Percentiles rank a stretch among this genome's conserved stretches.
Evolutionary conservation across 2,113 vertebrate genomes (phyloP).

Genomic region (Procavia capensis): DNA sequence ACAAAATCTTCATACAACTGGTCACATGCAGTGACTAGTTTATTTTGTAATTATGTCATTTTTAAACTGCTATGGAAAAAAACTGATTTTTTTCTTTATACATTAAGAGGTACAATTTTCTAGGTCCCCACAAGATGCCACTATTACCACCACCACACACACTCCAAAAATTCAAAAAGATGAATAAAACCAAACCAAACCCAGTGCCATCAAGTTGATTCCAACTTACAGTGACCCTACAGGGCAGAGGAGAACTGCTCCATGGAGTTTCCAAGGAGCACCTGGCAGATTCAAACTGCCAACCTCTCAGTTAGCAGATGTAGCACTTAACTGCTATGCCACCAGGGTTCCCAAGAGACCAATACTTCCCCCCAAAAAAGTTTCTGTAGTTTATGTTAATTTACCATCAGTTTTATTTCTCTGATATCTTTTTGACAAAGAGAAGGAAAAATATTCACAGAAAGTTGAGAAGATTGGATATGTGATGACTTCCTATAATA

Average conservation of each 20-base stretch:
- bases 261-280: too few relatives aligned
- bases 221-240: too few relatives aligned
- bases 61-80: not conserved
- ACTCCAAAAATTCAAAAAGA: constrained; percentile 12
- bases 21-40: not conserved
- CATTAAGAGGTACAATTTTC: not conserved
- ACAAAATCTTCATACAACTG: not conserved
- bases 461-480: not conserved
- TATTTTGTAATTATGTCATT: not conserved
- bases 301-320: too few relatives aligned
- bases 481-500: not conserved
- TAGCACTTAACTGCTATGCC: too few relatives aligned
- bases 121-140: not conserved
- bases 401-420: not conserved
- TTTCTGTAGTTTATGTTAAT: not conserved
- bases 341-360: too few relatives aligned
- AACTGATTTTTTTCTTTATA: not conserved
- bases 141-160: not conserved
- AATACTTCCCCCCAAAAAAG: not conserved
- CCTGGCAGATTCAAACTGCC: too few relatives aligned
- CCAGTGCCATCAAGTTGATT: too few relatives aligned
- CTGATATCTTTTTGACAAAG: not conserved
- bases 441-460: constrained; percentile 8
- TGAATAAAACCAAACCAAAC: too few relatives aligned
- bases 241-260: too few relatives aligned